Conservation (phyloP, 2,888 invertebrate genomes). For the Lasioglossum leucozonium region DNA sequence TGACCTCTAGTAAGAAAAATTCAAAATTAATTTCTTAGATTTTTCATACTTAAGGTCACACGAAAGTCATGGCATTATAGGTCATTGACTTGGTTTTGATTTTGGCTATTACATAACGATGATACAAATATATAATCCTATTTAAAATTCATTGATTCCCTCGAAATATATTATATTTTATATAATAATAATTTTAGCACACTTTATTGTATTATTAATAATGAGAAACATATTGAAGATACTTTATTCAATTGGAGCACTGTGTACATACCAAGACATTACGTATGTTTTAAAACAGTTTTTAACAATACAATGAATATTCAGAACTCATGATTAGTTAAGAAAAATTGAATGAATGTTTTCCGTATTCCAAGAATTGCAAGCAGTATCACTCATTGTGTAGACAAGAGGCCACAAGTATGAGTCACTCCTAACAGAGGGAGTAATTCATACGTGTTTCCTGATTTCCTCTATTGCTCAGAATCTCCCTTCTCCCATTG, state of each 20-base stretch:
- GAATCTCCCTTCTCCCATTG: slow-evolving; percentile 33
- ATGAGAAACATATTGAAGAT: background rate
- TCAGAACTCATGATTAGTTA: background rate
- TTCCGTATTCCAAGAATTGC: slow-evolving; percentile 5
- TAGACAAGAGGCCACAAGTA: slow-evolving; percentile 59
- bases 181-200: slow-evolving; percentile 12
- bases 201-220: background rate
- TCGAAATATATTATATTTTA: slow-evolving; percentile 11
- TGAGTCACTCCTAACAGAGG: slow-evolving; percentile 74
- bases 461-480: slow-evolving; percentile 56
- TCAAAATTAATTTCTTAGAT: background rate
- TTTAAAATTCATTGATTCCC: background rate
- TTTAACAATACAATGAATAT: background rate
- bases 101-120: background rate
- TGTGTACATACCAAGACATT: background rate
- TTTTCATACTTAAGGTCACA: background rate
- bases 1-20: background rate
- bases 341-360: slow-evolving; percentile 17
- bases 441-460: slow-evolving; percentile 69
- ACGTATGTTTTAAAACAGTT: background rate
- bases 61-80: background rate
- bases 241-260: background rate
- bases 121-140: background rate
- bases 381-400: slow-evolving; percentile 43
- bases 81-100: background rate